Percentiles rank a stretch among this genome's conserved stretches.
phyloP scores from a whole-genome alignment of 2,888 invertebrate species.

The Pterostichus madidus region DNA sequence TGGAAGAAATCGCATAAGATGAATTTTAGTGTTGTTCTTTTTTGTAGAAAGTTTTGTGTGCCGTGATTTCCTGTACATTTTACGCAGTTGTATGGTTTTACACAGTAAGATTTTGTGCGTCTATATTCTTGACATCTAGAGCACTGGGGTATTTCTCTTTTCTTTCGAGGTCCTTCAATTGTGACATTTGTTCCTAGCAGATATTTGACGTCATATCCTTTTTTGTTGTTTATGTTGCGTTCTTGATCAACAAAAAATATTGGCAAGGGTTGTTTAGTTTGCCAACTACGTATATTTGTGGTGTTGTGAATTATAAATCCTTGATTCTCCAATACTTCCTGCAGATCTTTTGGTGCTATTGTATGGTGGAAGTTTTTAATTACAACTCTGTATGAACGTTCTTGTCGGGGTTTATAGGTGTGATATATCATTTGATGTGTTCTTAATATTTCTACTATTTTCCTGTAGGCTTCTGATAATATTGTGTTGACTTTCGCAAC shows the following conservation, averaged over 20 bases:
- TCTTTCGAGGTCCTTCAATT: conserved; percentile 68
- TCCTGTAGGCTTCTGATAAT: conserved; percentile 51
- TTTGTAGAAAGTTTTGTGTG: conserved; percentile 62
- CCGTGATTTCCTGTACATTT: too few relatives aligned
- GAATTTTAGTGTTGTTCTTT: conserved; percentile 58
- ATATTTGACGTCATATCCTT: conserved; percentile 66
- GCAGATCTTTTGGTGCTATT: conserved; percentile 49
- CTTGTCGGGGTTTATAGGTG: conserved; percentile 62
- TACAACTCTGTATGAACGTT: conserved; percentile 60
- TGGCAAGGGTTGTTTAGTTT: conserved; percentile 28
- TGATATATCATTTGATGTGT: conserved; percentile 58
- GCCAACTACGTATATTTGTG: conserved; percentile 29
- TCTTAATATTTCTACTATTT: conserved; percentile 56
- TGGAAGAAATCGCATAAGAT: conserved; percentile 65
- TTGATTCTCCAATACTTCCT: conserved; percentile 26
- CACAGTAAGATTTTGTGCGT: conserved; percentile 69
- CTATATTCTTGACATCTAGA: conserved; percentile 69
- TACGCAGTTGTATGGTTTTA: conserved; percentile 63
- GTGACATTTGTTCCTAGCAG: conserved; percentile 63
- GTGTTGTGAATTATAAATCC: conserved; percentile 48
- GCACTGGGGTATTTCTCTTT: conserved; percentile 68
- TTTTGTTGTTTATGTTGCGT: conserved; percentile 66
- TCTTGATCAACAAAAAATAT: conserved; percentile 65
- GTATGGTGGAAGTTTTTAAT: conserved; percentile 58
- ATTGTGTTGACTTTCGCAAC: conserved; percentile 27